These are phyloP conservation scores for Micronisus gabar DNA, from an alignment of 2,113 vertebrate species.

Conservation along the genomic window DNA sequence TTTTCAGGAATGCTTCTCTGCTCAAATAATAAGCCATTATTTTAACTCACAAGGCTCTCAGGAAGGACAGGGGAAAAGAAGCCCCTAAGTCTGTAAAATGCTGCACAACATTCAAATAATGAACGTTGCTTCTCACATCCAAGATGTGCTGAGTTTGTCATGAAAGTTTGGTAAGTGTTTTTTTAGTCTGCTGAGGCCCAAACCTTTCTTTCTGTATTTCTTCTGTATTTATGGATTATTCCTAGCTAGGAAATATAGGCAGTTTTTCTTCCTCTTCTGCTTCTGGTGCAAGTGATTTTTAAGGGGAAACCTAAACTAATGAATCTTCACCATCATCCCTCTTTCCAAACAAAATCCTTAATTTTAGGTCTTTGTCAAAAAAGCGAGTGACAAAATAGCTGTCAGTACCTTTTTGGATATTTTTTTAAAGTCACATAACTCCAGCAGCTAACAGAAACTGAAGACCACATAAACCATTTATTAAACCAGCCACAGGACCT, in stretches of 20 bases:
- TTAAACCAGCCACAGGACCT: neutral
- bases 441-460: neutral
- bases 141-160: neutral
- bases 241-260: neutral
- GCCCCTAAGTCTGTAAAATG: neutral
- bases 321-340: neutral
- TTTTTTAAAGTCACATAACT: neutral
- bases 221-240: neutral
- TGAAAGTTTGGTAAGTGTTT: neutral
- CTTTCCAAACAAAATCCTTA: neutral
- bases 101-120: neutral
- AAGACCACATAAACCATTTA: neutral
- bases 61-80: neutral
- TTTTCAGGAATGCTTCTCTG: slow-evolving; percentile 15
- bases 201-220: neutral
- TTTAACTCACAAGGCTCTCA: neutral
- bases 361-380: neutral
- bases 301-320: neutral
- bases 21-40: slow-evolving; percentile 17
- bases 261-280: neutral
- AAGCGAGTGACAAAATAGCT: neutral
- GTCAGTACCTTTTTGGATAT: neutral
- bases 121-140: neutral
- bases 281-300: neutral
- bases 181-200: neutral